A percentile compares a stretch with the other conserved stretches of the same genome.
phyloP scores from a whole-genome alignment of 2,888 invertebrate species.

The Tolmerus cingulatus region DNA sequence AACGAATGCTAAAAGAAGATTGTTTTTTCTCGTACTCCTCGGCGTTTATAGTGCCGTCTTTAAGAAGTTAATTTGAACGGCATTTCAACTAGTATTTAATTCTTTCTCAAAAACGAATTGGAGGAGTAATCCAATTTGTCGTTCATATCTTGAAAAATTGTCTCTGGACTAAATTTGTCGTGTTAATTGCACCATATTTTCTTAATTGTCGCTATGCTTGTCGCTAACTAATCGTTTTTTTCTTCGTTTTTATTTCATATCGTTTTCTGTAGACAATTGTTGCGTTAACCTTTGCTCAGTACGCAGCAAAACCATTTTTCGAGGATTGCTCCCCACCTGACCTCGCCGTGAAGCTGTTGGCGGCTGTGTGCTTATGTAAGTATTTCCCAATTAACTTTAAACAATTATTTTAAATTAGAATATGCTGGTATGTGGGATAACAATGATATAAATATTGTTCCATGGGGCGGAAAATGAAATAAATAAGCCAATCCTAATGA shows the following conservation, averaged over 20 bases:
- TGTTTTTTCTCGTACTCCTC: neutral
- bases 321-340: constrained; percentile 79
- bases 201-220: neutral
- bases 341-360: constrained; percentile 78
- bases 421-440: neutral
- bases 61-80: neutral
- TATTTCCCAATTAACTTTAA: constrained; percentile 53
- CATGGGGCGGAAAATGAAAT: neutral
- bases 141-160: neutral
- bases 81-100: neutral
- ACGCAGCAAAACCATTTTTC: constrained; percentile 87
- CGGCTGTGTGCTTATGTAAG: constrained; percentile 86
- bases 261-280: constrained; percentile 75
- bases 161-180: neutral
- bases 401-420: neutral
- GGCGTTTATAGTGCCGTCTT: neutral
- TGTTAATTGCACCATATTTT: neutral
- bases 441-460: neutral
- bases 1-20: neutral
- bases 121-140: neutral
- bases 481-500: neutral
- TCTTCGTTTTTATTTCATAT: neutral
- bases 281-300: constrained; percentile 90
- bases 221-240: constrained; percentile 10
- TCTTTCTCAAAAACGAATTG: neutral